Conservation (phyloP, 2,888 invertebrate species). For the Nectonema munidae region DNA sequence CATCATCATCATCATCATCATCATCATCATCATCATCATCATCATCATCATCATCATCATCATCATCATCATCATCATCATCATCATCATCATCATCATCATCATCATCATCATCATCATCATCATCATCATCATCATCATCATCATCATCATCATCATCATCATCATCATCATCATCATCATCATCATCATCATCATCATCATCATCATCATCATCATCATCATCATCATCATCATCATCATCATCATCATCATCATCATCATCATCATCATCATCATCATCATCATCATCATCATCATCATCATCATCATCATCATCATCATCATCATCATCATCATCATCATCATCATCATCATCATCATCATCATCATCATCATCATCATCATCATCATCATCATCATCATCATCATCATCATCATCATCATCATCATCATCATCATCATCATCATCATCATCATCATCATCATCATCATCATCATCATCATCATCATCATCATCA, state of each 20-base stretch:
- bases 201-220: slow-evolving; percentile 15
- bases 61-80: slow-evolving; percentile 15
- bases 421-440: slow-evolving; percentile 15
- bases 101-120: slow-evolving; percentile 15
- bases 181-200: slow-evolving; percentile 15
- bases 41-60: slow-evolving; percentile 15
- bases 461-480: slow-evolving; percentile 15
- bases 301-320: slow-evolving; percentile 15
- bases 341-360: slow-evolving; percentile 15
- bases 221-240: slow-evolving; percentile 15
- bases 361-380: slow-evolving; percentile 15
- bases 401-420: slow-evolving; percentile 15
- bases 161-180: slow-evolving; percentile 15
- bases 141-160: slow-evolving; percentile 15
- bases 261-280: slow-evolving; percentile 15
- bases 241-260: slow-evolving; percentile 15
- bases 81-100: slow-evolving; percentile 15
- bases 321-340: slow-evolving; percentile 15
- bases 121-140: slow-evolving; percentile 15
- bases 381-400: slow-evolving; percentile 15
- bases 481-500: slow-evolving; percentile 15
- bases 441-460: slow-evolving; percentile 15
- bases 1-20: slow-evolving; percentile 15
- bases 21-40: slow-evolving; percentile 15
- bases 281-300: slow-evolving; percentile 15